phyloP scores from a whole-genome alignment of 2,888 invertebrate species.

The Rhaphigaster nebulosa region DNA sequence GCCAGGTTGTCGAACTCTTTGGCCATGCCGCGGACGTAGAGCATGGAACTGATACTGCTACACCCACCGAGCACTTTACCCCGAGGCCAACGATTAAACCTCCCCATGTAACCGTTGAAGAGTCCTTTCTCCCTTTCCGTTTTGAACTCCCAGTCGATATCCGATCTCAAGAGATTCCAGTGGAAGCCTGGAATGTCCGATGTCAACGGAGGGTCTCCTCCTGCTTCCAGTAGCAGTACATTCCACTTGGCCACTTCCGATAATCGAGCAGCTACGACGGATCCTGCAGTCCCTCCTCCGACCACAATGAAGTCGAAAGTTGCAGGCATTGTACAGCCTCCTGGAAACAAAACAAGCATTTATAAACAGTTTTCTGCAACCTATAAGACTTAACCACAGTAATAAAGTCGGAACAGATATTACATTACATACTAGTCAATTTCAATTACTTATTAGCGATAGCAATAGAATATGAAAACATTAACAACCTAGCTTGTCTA shows the following conservation, averaged over 20 bases:
- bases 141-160: conserved; percentile 71
- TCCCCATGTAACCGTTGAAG: conserved; percentile 68
- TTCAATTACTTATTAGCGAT: too few relatives aligned
- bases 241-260: conserved; percentile 70
- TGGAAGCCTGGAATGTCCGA: conserved; percentile 70
- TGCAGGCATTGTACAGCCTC: conserved; percentile 68
- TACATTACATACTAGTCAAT: background rate
- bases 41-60: conserved; percentile 77
- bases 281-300: conserved; percentile 71
- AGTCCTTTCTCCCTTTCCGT: conserved; percentile 70
- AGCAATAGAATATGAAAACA: background rate
- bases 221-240: conserved; percentile 72
- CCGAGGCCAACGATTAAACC: conserved; percentile 72
- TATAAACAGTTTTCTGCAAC: background rate
- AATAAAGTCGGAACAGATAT: too few relatives aligned
- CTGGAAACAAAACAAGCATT: background rate
- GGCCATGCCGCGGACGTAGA: conserved; percentile 76
- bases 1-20: conserved; percentile 78
- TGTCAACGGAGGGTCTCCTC: conserved; percentile 70
- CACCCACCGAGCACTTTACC: conserved; percentile 78
- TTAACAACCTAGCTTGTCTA: conserved; percentile 68
- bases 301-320: conserved; percentile 67
- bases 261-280: conserved; percentile 71
- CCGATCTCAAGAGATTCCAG: conserved; percentile 66
- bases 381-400: background rate